Percentiles rank a stretch among this genome's conserved stretches.
phyloP scores from a whole-genome alignment of 2,113 vertebrate genomes.

The human region GRCh38 chr2:107728501-107729000 shows the following conservation, averaged over 20 bases:
- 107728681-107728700: too few relatives aligned
- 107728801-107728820: too few relatives aligned
- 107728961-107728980: not conserved
- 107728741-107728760: too few relatives aligned
- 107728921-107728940: not conserved
- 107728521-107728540: not conserved
- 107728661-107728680: too few relatives aligned
- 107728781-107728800: too few relatives aligned
- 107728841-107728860: too few relatives aligned
- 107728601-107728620: not conserved
- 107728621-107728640: not conserved
- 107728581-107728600: not conserved
- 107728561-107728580: not conserved
- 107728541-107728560: not conserved
- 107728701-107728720: too few relatives aligned
- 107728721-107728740: too few relatives aligned
- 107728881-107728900: too few relatives aligned
- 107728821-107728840: too few relatives aligned
- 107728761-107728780: too few relatives aligned
- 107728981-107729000: not conserved
- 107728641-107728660: not conserved
- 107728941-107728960: not conserved
- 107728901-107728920: not conserved
- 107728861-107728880: too few relatives aligned
- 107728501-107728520: not conserved